These are phyloP conservation scores for Bombus turneri DNA, from an alignment of 1,140 invertebrate genomes.

Conservation along the genomic window DNA sequence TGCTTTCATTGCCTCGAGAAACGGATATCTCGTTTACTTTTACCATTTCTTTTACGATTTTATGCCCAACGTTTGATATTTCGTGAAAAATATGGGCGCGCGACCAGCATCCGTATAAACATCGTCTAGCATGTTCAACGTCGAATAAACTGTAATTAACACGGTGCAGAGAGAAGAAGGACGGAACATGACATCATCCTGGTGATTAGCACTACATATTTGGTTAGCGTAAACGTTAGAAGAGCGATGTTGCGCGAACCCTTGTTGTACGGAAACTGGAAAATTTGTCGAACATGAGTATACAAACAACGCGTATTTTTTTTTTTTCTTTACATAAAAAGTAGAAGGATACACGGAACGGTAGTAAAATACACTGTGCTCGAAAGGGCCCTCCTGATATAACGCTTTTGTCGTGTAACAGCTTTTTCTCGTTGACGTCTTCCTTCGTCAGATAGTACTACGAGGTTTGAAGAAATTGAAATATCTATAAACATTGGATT, in stretches of 20 bases:
- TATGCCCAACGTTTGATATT: not conserved
- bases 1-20: too few relatives aligned
- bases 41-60: not conserved
- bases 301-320: not conserved
- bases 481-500: too few relatives aligned
- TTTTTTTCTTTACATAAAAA: not conserved
- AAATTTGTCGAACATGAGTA: not conserved
- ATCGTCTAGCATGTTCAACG: too few relatives aligned
- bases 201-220: not conserved
- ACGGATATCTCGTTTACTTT: not conserved
- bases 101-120: not conserved
- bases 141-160: not conserved
- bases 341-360: not conserved
- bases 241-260: not conserved
- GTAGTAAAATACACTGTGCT: not conserved
- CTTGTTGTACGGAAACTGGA: not conserved
- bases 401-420: not conserved
- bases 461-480: not conserved
- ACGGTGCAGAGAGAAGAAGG: not conserved
- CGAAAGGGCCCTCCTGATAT: not conserved
- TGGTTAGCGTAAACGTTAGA: slow-evolving; percentile 2
- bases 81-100: too few relatives aligned
- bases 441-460: too few relatives aligned
- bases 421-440: not conserved
- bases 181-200: too few relatives aligned